Base-by-base conservation (phyloP, 2,113 vertebrate species). In the Gymnocephalus cernua region DNA sequence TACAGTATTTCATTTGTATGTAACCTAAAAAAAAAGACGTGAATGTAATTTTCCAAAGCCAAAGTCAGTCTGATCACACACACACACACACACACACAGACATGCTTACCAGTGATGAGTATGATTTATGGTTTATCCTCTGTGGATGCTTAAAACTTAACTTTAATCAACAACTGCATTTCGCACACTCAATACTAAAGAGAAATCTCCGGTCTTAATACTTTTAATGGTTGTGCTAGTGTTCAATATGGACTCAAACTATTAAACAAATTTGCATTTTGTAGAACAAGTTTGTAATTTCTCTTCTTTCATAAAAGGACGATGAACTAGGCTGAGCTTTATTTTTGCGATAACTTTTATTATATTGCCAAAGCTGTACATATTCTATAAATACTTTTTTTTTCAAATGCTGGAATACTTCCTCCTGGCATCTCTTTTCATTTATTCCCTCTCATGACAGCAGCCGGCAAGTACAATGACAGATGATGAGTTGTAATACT, bases 341-440 rank as follows among this genome's bases (percentile, higher is more conserved):
- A 76, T 92, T 91, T 92, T 91, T 92, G 88, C 87, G 91, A 94
- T 92, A 91, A 93, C 88, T 95, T 41, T 95, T 95, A 95, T 94
- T 94, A 86, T 93, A 93, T 93, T 93, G 92, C 93, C 92, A 93
- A 94, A 94, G 93, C 93, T 95, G 93, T 94, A 95, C 94, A 93
- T 89, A 57, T 92, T 93, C 90, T 95, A 95, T 94, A 94, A 94
- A 94, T 92, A 93, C 77, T 76, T 91, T 80, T 58, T 56, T 58
- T 35, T 10, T 87, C 85, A 90, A 85, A 91, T 73, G 91, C 89
- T 93, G 92, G 90, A 94, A 89, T 92, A 92, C 89, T 91, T 88
- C 90, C 89, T 93, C 81, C 89, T 86, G 74, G 56, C 70, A 73
- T 88, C 78, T 91, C 77, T 56, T 77, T 80, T 77, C 62, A 57